Percentiles rank a stretch among this genome's conserved stretches.
Evolutionary conservation across 2,888 invertebrate species (phyloP).

Genomic region (Cyclophora albipunctata): DNA sequence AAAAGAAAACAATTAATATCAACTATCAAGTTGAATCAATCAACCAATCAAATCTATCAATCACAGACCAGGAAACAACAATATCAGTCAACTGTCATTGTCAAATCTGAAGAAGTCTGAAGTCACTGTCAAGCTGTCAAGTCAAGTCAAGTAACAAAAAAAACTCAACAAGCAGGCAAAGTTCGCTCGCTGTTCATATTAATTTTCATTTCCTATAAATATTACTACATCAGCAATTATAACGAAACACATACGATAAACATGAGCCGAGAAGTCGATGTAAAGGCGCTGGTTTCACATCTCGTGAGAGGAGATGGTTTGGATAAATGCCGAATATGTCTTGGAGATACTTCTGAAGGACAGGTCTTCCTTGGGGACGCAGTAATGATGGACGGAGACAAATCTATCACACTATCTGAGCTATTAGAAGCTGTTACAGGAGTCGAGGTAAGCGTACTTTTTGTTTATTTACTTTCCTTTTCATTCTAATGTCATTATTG

Average conservation of each 20-base stretch:
- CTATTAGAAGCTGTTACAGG: constrained; percentile 59
- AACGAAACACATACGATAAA: constrained; percentile 6
- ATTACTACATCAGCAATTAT: too few relatives aligned
- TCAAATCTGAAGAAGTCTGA: too few relatives aligned
- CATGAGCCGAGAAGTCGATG: constrained; percentile 59
- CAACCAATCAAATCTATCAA: too few relatives aligned
- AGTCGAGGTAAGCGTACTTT: constrained; percentile 46
- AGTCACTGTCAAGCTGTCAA: too few relatives aligned
- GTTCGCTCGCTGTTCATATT: too few relatives aligned
- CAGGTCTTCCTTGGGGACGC: constrained; percentile 63
- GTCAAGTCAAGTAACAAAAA: too few relatives aligned
- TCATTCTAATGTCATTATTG: constrained; percentile 1
- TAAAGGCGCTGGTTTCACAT: constrained; percentile 65
- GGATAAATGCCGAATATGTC: constrained; percentile 64
- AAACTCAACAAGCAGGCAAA: too few relatives aligned
- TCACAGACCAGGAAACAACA: too few relatives aligned
- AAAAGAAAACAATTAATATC: too few relatives aligned
- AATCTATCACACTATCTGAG: constrained; percentile 56
- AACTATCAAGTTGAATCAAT: too few relatives aligned
- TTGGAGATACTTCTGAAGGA: constrained; percentile 65
- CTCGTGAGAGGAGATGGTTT: constrained; percentile 61
- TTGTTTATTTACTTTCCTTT: neutral
- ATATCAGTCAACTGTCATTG: too few relatives aligned
- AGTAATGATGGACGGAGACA: constrained; percentile 63
- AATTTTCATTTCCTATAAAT: too few relatives aligned